phyloP scores from a whole-genome alignment of 2,113 vertebrate genomes.

The Saguinus imperator region DNA sequence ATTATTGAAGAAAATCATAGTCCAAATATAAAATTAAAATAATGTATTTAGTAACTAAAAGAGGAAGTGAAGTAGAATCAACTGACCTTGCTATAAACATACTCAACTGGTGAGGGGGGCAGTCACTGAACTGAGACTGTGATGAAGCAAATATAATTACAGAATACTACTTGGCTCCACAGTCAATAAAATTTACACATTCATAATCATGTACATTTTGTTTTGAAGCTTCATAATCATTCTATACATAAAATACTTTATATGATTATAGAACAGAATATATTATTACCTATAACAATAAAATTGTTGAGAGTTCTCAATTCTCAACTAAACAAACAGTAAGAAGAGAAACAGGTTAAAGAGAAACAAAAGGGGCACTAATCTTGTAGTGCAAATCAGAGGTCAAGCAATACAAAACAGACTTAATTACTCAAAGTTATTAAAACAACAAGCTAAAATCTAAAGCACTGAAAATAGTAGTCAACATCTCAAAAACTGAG shows the following conservation, averaged over 20 bases:
- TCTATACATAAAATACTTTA: not conserved
- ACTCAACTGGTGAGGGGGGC: not conserved
- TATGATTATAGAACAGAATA: slow-evolving; percentile 7
- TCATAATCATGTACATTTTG: not conserved
- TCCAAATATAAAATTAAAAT: not conserved
- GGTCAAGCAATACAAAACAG: not conserved
- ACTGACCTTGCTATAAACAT: not conserved
- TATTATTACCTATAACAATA: not conserved
- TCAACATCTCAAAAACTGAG: not conserved
- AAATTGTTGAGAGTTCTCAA: not conserved
- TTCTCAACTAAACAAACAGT: not conserved
- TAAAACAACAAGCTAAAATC: not conserved
- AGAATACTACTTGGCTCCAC: not conserved
- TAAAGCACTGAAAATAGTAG: not conserved
- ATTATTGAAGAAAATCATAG: not conserved
- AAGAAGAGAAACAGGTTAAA: not conserved
- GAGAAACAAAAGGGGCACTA: not conserved
- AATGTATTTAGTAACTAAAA: not conserved
- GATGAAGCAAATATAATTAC: not conserved
- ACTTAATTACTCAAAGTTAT: not conserved
- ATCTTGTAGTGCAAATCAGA: not conserved
- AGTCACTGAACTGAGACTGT: not conserved
- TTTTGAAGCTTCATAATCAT: not conserved
- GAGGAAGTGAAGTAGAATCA: not conserved
- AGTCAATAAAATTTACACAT: not conserved